Base-by-base conservation (phyloP, 1,140 invertebrate species). In the Drosophila neocordata region DNA sequence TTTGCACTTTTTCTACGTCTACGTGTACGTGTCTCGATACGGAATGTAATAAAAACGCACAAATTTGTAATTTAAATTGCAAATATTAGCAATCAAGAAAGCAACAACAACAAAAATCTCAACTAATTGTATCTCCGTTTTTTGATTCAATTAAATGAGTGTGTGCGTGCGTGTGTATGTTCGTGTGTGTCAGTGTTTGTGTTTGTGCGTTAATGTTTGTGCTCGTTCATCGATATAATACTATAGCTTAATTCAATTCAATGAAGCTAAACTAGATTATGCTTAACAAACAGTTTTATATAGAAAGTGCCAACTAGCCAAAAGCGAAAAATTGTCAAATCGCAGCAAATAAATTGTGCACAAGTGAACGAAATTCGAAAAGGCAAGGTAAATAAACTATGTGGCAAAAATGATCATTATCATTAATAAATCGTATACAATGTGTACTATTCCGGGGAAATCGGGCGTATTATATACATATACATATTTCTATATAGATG, bases 261-360 rank as follows among this genome's bases (percentile, higher is more conserved):
- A 69, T 34, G 48, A 65, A 81, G 61, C 68, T 65, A 81, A 82
- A 69, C 68, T 69, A 62, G 82, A 82, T 68, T 75, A 87, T 87
- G 82, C 82, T 87, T 82, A 79, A 87, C 69, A 66, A 78, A 88
- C 82, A 87, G 63, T 88, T 44, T 88, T 70, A 68, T 22, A 60
- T 66, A 79, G 83, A 78, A 87, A 77, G 68, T 79, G 83, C 83
- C 83, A 87, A 83, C 63, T 65, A 88, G 71, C 76, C 76, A 37
- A 55, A 73, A 81, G 68, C 55, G 22, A 51, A 48, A 56, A 73
- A 64, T n/a, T 35, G 34, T 35, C 44, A n/a, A 37, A 35, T 37
- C 48, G 15, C 56, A 48, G 55, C 55, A 59, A 41, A 72, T 57
- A 12, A 48, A 48, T 34, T 22, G 67, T 18, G 65, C 48, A 59